Base-by-base conservation (phyloP, 2,113 vertebrate species). In the Propithecus coquereli region DNA sequence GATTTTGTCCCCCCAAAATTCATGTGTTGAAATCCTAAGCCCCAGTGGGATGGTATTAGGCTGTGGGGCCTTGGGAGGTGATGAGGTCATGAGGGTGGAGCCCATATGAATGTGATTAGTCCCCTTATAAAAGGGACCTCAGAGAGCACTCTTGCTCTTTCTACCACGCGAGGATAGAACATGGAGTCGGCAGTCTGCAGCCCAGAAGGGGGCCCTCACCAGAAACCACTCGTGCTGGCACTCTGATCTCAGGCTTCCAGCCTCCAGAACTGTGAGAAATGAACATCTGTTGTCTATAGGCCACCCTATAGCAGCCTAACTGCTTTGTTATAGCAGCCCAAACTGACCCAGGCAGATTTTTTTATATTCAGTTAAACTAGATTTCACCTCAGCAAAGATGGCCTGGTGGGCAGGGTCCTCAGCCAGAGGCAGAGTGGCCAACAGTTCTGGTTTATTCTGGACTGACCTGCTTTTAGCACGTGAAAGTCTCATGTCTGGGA, bases 111-210 rank as follows among this genome's bases (percentile, higher is more conserved):
- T n/a, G 32, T 13, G 47, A 54, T 66, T 23, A 43, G 8, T 43
- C 13, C 6, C 47, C 25, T 65, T 63, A 32, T 17, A 25, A 43
- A 32, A 37, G 10, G 22, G 1, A 34, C 50, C 18, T 54, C 32
- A 20, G 47, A 12, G 0, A 71, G 1, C 10, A 52, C 16, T 6
- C 2, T 8, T 10, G 2, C 23, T 50, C 3, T 50, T 40, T n/a
- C 4, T 37, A 20, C 45, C 10, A 3, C 2, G 0, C 50, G 43
- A 9, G 47, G 25, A 32, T 43, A 73, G 18, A 82, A n/a, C 3
- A 8, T 45, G 50, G 47, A 22, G 7, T 47, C 7, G 18, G 34
- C 10, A 4, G 17, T 16, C 45, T 40, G 2, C 3, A 34, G 30
- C 16, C 8, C n/a, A 40, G 43, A 90, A 11, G 10, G 8, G 12